Conservation (phyloP, 2,888 invertebrate genomes). For the Noctuana brunneofusca region DNA sequence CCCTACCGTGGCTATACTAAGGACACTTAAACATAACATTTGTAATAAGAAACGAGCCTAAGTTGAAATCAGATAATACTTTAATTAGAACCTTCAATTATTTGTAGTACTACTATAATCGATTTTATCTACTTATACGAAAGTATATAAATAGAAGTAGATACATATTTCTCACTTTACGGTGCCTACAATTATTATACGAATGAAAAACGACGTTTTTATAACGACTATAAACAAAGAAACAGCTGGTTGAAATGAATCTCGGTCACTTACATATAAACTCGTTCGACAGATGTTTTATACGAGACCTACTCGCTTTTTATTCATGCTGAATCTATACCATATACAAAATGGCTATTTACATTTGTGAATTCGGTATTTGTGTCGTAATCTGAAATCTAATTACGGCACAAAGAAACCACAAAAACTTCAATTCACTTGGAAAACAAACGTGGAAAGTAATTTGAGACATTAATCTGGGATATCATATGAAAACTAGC, state of each 20-base stretch:
- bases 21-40: too few relatives aligned
- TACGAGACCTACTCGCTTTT: not conserved
- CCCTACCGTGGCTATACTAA: too few relatives aligned
- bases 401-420: not conserved
- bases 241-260: slow-evolving; percentile 29
- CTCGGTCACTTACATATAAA: slow-evolving; percentile 31
- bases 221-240: slow-evolving; percentile 21
- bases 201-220: slow-evolving; percentile 22
- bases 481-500: too few relatives aligned
- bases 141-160: too few relatives aligned
- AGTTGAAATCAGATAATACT: too few relatives aligned
- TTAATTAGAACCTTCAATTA: too few relatives aligned
- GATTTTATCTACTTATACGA: too few relatives aligned
- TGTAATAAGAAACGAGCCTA: too few relatives aligned
- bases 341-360: not conserved
- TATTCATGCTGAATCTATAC: not conserved
- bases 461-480: too few relatives aligned
- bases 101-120: too few relatives aligned
- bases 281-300: slow-evolving; percentile 31
- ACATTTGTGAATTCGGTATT: not conserved
- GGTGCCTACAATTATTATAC: slow-evolving; percentile 2
- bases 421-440: not conserved
- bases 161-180: too few relatives aligned
- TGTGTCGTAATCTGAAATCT: not conserved
- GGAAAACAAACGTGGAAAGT: too few relatives aligned